Evolutionary conservation across 1,140 invertebrate species (phyloP).

Genomic region (Ephestia elutella): DNA sequence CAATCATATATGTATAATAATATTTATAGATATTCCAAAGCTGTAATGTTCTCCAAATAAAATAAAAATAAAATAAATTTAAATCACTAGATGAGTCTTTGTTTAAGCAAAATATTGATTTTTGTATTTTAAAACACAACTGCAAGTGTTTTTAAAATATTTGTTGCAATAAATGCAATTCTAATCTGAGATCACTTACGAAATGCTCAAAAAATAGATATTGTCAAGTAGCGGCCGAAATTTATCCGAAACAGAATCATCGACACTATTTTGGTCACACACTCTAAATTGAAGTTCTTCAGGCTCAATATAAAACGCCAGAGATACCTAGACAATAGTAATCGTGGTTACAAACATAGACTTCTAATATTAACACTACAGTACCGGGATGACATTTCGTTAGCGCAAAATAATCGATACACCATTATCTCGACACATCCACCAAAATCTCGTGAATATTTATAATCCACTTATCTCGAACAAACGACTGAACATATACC

Average conservation of each 20-base stretch:
- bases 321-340: conserved; percentile 69
- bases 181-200: conserved; percentile 19
- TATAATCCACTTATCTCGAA: conserved; percentile 26
- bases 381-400: conserved; percentile 72
- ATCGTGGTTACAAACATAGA: conserved; percentile 69
- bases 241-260: conserved; percentile 39
- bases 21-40: no score
- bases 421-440: conserved; percentile 72
- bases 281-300: conserved; percentile 52
- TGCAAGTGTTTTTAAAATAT: no score
- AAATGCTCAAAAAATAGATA: conserved; percentile 40
- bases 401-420: conserved; percentile 74
- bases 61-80: no score
- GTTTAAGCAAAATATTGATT: conserved; percentile 9
- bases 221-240: conserved; percentile 36
- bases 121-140: no score
- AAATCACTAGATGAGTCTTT: no score
- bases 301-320: conserved; percentile 68
- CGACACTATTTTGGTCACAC: conserved; percentile 57
- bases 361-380: conserved; percentile 73
- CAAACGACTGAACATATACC: conserved; percentile 14
- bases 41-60: no score
- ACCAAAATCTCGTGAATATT: conserved; percentile 48
- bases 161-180: no score
- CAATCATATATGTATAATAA: no score